A percentile compares a stretch with the other conserved stretches of the same genome.
Conservation (phyloP, 2,888 invertebrate species). For the Barypeithes pellucidus region DNA sequence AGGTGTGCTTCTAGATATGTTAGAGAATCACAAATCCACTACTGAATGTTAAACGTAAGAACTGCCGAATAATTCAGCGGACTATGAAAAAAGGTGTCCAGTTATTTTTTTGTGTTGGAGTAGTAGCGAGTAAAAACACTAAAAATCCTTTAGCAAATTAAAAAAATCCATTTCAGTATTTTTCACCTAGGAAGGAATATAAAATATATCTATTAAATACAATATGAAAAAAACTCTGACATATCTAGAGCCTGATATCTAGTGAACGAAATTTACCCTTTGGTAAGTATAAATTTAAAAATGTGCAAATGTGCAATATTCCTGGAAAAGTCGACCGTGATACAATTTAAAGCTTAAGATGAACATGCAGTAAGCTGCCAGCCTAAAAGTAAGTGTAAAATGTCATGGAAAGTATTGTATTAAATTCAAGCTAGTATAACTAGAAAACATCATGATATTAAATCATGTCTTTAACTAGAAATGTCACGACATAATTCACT, state of each 20-base stretch:
- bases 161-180: too few relatives aligned
- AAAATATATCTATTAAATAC: too few relatives aligned
- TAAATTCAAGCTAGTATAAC: neutral
- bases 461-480: neutral
- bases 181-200: too few relatives aligned
- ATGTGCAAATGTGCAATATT: conserved; percentile 32
- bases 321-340: conserved; percentile 18
- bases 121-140: too few relatives aligned
- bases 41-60: too few relatives aligned
- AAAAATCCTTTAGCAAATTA: too few relatives aligned
- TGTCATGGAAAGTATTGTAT: conserved; percentile 5
- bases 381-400: conserved; percentile 24
- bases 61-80: too few relatives aligned
- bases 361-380: conserved; percentile 40
- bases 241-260: neutral
- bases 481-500: conserved; percentile 15
- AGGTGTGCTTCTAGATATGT: conserved; percentile 32
- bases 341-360: conserved; percentile 29
- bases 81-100: too few relatives aligned
- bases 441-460: neutral
- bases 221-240: neutral
- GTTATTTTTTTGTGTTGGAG: too few relatives aligned
- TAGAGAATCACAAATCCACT: neutral
- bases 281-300: conserved; percentile 12
- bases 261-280: neutral